Evolutionary conservation across 2,888 invertebrate genomes (phyloP).

Genomic region (Chymomyza fuscimana): DNA sequence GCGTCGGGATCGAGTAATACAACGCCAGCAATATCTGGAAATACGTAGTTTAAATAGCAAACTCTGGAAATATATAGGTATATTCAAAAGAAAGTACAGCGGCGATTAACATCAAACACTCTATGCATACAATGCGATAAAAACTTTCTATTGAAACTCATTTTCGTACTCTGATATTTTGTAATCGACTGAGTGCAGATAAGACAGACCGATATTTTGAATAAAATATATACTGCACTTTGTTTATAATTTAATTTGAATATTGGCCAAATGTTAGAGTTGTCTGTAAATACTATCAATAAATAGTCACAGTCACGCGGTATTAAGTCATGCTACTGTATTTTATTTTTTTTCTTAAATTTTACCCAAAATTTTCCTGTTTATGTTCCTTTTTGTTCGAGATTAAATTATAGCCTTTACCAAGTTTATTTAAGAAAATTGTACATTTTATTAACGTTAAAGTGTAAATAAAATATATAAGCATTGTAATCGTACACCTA

Average conservation of each 20-base stretch:
- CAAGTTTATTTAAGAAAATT: conserved; percentile 66
- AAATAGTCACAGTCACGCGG: conserved; percentile 47
- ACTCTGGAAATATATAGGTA: neutral
- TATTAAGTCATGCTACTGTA: conserved; percentile 37
- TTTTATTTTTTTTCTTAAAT: conserved; percentile 60
- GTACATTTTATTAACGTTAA: conserved; percentile 71
- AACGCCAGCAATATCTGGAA: conserved; percentile 55
- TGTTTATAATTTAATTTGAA: conserved; percentile 43
- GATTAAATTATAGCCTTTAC: conserved; percentile 54
- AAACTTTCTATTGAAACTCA: neutral
- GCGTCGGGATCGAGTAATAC: conserved; percentile 41
- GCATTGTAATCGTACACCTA: conserved; percentile 60
- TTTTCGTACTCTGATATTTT: neutral
- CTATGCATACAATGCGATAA: neutral
- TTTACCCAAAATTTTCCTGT: conserved; percentile 29
- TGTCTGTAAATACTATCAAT: conserved; percentile 58
- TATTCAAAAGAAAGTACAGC: neutral
- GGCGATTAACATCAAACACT: neutral
- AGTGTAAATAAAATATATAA: conserved; percentile 70
- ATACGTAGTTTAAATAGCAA: conserved; percentile 49
- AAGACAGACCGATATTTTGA: neutral
- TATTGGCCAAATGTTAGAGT: conserved; percentile 53
- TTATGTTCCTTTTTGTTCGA: conserved; percentile 56
- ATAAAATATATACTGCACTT: conserved; percentile 33
- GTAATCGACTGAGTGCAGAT: neutral